phyloP scores from a whole-genome alignment of 2,113 vertebrate genomes.

The Passer domesticus region DNA sequence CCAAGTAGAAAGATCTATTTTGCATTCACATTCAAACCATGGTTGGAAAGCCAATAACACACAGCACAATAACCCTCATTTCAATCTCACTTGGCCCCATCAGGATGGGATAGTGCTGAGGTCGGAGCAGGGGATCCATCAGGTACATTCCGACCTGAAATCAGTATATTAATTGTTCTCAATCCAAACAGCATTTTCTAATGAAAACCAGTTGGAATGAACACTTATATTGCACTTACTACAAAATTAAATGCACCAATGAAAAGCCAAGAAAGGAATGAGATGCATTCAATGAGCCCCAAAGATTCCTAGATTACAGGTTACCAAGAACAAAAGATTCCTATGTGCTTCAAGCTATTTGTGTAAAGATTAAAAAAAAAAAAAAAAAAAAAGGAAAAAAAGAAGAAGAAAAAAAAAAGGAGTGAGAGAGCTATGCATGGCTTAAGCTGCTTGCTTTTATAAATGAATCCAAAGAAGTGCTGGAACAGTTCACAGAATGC shows the following conservation, averaged over 20 bases:
- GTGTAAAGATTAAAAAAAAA: neutral
- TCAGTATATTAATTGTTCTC: neutral
- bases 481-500: neutral
- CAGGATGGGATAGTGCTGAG: neutral
- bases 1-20: neutral
- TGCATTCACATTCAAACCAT: neutral
- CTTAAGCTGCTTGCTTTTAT: neutral
- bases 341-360: neutral
- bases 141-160: neutral
- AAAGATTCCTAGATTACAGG: neutral
- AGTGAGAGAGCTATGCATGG: no score
- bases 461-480: neutral
- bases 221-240: neutral
- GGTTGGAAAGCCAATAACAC: neutral
- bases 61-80: neutral
- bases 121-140: neutral
- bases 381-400: neutral
- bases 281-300: neutral
- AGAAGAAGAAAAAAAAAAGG: neutral
- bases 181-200: neutral
- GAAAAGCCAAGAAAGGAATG: neutral
- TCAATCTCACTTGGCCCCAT: neutral
- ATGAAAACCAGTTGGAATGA: neutral
- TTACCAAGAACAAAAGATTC: neutral
- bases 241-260: neutral